phyloP scores from a whole-genome alignment of 2,113 vertebrate species.

The Himantopus leucocephalus region DNA sequence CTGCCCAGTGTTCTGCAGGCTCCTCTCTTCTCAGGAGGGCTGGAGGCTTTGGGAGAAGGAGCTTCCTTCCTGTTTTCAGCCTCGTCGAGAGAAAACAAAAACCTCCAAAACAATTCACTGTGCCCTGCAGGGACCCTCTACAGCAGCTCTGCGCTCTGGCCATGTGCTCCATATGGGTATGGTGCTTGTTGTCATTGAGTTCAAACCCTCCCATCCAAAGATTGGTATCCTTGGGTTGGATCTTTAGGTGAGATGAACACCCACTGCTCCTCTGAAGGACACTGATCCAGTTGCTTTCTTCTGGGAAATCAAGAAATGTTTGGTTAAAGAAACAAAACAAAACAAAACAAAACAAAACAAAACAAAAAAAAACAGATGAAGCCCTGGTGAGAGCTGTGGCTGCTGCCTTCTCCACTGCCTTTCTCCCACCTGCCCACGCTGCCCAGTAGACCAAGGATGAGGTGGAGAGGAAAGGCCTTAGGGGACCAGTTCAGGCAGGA shows the following conservation, averaged over 20 bases:
- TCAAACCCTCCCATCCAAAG: neutral
- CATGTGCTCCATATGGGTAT: neutral
- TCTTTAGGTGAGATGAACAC: neutral
- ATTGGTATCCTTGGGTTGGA: neutral
- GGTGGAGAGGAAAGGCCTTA: neutral
- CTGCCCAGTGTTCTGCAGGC: neutral
- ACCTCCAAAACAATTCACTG: neutral
- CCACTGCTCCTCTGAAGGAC: neutral
- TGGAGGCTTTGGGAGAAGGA: neutral
- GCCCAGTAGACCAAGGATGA: rapidly evolving
- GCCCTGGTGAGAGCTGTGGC: neutral
- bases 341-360: neutral
- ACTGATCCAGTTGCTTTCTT: neutral
- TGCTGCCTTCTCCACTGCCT: neutral
- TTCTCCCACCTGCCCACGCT: neutral
- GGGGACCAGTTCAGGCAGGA: neutral
- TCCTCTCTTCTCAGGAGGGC: neutral
- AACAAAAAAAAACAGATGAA: neutral
- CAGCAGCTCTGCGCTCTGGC: neutral
- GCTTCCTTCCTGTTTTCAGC: neutral
- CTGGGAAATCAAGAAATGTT: neutral
- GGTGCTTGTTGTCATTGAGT: neutral
- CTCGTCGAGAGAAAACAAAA: neutral
- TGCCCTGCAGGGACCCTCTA: neutral
- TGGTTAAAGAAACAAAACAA: neutral